phyloP scores from a whole-genome alignment of 2,113 vertebrate genomes.

The Misgurnus mizolepis region DNA sequence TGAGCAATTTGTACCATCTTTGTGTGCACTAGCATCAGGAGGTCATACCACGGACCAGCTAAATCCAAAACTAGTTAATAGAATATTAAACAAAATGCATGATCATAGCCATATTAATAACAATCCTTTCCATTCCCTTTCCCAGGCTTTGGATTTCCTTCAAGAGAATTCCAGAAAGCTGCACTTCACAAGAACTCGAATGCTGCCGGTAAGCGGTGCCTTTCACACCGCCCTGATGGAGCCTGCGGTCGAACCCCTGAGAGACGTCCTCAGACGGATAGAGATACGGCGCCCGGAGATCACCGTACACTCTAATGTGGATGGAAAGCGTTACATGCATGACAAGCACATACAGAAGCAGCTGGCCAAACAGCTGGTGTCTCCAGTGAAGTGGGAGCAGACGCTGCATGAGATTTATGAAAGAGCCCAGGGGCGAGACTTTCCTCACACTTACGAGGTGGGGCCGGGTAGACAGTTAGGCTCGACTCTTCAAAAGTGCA shows the following conservation, averaged over 20 bases:
- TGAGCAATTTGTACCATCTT: too few relatives aligned
- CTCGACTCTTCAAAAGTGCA: slow-evolving; percentile 81
- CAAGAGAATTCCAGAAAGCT: slow-evolving; percentile 79
- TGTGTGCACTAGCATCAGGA: too few relatives aligned
- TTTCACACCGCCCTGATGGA: slow-evolving; percentile 93
- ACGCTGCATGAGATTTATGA: slow-evolving; percentile 87
- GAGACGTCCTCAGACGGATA: slow-evolving; percentile 75
- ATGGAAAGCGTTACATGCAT: slow-evolving; percentile 81
- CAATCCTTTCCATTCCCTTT: background rate
- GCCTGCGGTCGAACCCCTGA: slow-evolving; percentile 77
- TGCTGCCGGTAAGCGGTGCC: slow-evolving; percentile 87
- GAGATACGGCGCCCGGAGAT: slow-evolving; percentile 81
- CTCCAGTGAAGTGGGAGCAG: slow-evolving; percentile 94
- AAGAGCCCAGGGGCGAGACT: slow-evolving; percentile 76
- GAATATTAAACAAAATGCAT: too few relatives aligned
- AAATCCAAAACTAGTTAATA: too few relatives aligned
- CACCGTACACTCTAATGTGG: slow-evolving; percentile 85
- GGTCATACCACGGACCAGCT: too few relatives aligned
- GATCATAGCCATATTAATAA: too few relatives aligned
- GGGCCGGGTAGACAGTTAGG: slow-evolving; percentile 90
- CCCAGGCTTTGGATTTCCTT: slow-evolving; percentile 89
- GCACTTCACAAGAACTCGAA: slow-evolving; percentile 75
- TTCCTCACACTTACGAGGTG: slow-evolving; percentile 87
- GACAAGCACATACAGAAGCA: slow-evolving; percentile 74
- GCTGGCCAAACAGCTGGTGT: slow-evolving; percentile 86